Evolutionary conservation across 1,140 invertebrate genomes (phyloP), one percentile per base, ranked within the genome.

Genomic region (Drosophila busckii): DNA sequence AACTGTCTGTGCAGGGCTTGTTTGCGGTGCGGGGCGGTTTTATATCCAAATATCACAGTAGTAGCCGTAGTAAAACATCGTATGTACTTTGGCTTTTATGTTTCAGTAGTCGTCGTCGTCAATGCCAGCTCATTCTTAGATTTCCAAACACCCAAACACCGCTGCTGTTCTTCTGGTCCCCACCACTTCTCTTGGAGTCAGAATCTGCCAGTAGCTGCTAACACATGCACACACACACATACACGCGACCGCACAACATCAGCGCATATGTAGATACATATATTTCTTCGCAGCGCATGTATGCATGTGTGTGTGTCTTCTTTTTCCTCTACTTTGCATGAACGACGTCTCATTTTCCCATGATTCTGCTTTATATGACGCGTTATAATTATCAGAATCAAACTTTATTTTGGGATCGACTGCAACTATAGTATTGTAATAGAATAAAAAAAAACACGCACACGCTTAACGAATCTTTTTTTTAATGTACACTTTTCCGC

Each of bases 21-120:
- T 34, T 64, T 62, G 50, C 22, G 53, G 26, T 61, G 52, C 42
- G 20, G 50, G 50, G 49, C 42, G 68, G 61, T 48, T 67, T 71
- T 65, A 40, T 50, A 75, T 75, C 70, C 70, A 53, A 75, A 64
- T 75, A 75, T 75, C 70, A 69, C 70, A 63, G 52, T 50, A 26
- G 31, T 60, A 54, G 66, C 66, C 54, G 59, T 45, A 46, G 67
- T 56, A 63, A 59, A 46, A 60, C 42, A 68, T 55, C 35, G 48
- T 54, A 58, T 37, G 44, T 41, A 56, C 48, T 58, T 58, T 69
- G 66, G 46, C 45, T 37, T 35, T 70, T 40, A 22, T 42, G 42
- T 9, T 48, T 28, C 28, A 28, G 42, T 48, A 44, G 38, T 48
- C 16, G 54, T 40, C 48, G 60, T 44, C 68, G 59, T 48, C 58